Evolutionary conservation across 30 jellyfish, hydroid and myxozoan genomes (phyloP).

Genomic region (Hydra vulgaris): DNA sequence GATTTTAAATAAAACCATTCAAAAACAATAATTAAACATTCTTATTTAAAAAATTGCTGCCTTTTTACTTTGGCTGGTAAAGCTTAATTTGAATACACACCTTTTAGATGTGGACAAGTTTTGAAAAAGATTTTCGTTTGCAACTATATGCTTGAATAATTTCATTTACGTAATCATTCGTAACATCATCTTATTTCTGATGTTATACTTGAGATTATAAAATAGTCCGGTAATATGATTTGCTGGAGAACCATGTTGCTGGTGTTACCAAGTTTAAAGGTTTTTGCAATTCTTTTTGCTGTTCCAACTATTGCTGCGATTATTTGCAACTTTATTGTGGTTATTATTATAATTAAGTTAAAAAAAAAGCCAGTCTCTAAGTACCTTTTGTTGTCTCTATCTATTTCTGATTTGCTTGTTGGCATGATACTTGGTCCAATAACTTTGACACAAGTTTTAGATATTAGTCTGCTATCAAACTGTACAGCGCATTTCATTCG

Average conservation of each 20-base stretch:
- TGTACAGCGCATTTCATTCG: slow-evolving; percentile 42
- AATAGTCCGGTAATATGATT: too few relatives aligned
- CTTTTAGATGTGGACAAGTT: too few relatives aligned
- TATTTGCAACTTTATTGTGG: slow-evolving; percentile 38
- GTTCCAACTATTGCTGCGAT: slow-evolving; percentile 24
- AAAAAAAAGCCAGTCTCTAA: slow-evolving; percentile 46
- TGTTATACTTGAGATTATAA: too few relatives aligned
- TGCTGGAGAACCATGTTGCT: background rate
- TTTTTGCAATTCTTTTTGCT: slow-evolving; percentile 40
- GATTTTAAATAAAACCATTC: too few relatives aligned
- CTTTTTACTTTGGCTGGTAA: too few relatives aligned
- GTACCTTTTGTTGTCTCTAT: slow-evolving; percentile 39
- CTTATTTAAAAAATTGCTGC: too few relatives aligned
- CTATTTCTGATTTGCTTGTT: slow-evolving; percentile 62
- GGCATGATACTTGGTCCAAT: slow-evolving; percentile 50
- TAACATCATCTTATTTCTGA: too few relatives aligned
- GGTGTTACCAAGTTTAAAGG: background rate
- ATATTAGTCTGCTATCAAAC: slow-evolving; percentile 14
- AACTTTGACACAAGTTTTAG: slow-evolving; percentile 35
- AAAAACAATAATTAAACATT: too few relatives aligned
- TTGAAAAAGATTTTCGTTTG: too few relatives aligned
- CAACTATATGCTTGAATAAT: too few relatives aligned
- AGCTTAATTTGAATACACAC: too few relatives aligned
- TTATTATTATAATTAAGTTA: slow-evolving; percentile 9
- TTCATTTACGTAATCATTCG: too few relatives aligned